phyloP scores from a whole-genome alignment of 2,888 invertebrate species.

The Diadromus collaris region DNA sequence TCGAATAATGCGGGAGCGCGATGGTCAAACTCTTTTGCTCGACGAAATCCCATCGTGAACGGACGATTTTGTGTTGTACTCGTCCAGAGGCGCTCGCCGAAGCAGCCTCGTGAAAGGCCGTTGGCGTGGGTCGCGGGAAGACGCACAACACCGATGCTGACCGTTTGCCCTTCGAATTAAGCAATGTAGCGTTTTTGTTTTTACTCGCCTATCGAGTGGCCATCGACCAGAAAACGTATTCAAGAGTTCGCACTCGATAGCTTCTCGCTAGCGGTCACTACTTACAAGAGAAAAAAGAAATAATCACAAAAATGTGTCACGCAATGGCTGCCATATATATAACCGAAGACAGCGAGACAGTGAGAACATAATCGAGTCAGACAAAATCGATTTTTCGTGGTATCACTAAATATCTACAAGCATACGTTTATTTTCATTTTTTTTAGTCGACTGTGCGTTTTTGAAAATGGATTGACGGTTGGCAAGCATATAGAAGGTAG shows the following conservation, averaged over 20 bases:
- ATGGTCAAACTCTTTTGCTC: slow-evolving; percentile 15
- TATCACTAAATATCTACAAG: too few relatives aligned
- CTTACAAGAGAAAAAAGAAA: background rate
- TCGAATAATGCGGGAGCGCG: slow-evolving; percentile 35
- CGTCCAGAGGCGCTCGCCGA: slow-evolving; percentile 13
- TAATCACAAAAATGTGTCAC: too few relatives aligned
- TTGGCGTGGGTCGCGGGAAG: slow-evolving; percentile 58
- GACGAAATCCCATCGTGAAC: background rate
- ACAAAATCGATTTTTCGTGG: too few relatives aligned
- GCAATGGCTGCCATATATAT: too few relatives aligned
- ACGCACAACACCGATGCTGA: slow-evolving; percentile 52
- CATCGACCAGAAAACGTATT: slow-evolving; percentile 38
- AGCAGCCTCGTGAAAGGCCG: slow-evolving; percentile 46
- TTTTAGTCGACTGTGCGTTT: too few relatives aligned
- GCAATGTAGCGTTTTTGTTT: slow-evolving; percentile 43
- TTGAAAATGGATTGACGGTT: too few relatives aligned
- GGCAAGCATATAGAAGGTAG: too few relatives aligned
- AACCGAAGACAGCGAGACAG: too few relatives aligned
- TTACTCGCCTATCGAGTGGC: slow-evolving; percentile 47
- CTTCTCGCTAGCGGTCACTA: background rate
- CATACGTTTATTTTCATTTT: too few relatives aligned
- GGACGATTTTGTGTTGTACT: slow-evolving; percentile 60
- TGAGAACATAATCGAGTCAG: too few relatives aligned
- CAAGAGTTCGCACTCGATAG: background rate
- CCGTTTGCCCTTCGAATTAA: slow-evolving; percentile 52